Conservation (phyloP, 2,113 vertebrate species). For the Lepisosteus oculatus region DNA sequence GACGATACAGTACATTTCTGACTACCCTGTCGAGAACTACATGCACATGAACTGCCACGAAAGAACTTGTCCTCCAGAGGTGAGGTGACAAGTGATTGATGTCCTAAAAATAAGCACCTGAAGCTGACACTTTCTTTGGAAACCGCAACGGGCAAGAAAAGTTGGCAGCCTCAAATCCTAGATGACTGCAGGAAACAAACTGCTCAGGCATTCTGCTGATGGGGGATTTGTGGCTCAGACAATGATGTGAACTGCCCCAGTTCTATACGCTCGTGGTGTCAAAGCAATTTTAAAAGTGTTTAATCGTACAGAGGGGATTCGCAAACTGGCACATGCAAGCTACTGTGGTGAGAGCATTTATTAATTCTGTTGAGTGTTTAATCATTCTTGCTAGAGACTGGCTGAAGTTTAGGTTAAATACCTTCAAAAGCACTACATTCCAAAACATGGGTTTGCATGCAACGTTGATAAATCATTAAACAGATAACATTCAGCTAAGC, state of each 20-base stretch:
- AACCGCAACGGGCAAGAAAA: background rate
- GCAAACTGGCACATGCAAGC: background rate
- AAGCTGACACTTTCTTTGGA: conserved; percentile 10
- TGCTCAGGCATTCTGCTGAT: conserved; percentile 3
- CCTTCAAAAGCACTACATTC: too few species aligned
- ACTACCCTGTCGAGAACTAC: conserved; percentile 35
- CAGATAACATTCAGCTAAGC: too few species aligned
- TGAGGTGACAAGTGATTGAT: conserved; percentile 35
- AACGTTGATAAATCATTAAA: too few species aligned
- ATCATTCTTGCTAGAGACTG: too few species aligned
- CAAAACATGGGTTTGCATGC: too few species aligned
- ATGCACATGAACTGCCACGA: conserved; percentile 37
- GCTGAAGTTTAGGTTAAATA: too few species aligned
- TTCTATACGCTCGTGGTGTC: conserved; percentile 46
- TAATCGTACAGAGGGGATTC: conserved; percentile 21
- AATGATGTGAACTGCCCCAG: conserved; percentile 32
- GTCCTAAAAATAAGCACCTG: conserved; percentile 16
- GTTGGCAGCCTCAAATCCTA: too few species aligned
- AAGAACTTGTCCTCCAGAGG: conserved; percentile 24
- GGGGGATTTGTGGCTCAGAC: conserved; percentile 4
- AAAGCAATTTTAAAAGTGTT: conserved; percentile 43
- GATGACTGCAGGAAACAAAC: background rate
- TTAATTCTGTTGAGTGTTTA: too few species aligned
- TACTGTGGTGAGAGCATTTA: too few species aligned
- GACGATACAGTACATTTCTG: conserved; percentile 33